phyloP scores from a whole-genome alignment of 2,888 invertebrate species.

The Temnothorax rugatulus region DNA sequence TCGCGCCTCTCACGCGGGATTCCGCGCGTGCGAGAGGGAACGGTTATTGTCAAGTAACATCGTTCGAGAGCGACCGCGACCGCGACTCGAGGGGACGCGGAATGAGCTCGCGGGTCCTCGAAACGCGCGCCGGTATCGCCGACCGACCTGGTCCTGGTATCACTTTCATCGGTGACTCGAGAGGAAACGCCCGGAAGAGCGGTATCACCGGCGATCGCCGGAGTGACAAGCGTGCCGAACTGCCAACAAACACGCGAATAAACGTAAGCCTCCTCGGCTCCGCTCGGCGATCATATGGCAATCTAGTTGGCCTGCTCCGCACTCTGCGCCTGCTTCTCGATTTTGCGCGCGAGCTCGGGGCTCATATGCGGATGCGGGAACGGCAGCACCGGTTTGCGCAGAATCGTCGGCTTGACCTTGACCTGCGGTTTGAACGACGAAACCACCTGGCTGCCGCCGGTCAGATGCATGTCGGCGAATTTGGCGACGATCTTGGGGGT shows the following conservation, averaged over 20 bases:
- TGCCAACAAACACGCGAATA: constrained; percentile 6
- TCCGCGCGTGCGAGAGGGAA: constrained; percentile 4
- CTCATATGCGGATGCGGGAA: constrained; percentile 86
- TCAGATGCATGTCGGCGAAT: constrained; percentile 89
- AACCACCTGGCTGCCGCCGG: constrained; percentile 87
- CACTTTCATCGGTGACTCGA: constrained; percentile 4
- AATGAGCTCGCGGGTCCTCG: not conserved
- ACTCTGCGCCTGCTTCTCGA: constrained; percentile 84
- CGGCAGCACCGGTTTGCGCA: constrained; percentile 90
- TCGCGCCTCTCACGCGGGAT: not conserved
- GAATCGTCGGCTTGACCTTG: constrained; percentile 93
- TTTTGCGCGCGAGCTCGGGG: constrained; percentile 83
- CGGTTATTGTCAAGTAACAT: constrained; percentile 48
- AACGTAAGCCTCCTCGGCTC: not conserved
- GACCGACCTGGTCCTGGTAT: not conserved
- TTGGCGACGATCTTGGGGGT: constrained; percentile 89
- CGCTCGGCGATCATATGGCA: constrained; percentile 16
- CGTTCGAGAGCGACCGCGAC: constrained; percentile 23
- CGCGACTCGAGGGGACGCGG: not conserved
- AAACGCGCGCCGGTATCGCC: not conserved
- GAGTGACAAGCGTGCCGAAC: not conserved
- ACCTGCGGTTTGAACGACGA: constrained; percentile 89
- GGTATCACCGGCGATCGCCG: not conserved
- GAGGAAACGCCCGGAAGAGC: not conserved
- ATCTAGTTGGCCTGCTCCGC: constrained; percentile 81